These are phyloP conservation scores for Coptotermes formosanus DNA, from an alignment of 1,140 invertebrate genomes.

Conservation along the genomic window DNA sequence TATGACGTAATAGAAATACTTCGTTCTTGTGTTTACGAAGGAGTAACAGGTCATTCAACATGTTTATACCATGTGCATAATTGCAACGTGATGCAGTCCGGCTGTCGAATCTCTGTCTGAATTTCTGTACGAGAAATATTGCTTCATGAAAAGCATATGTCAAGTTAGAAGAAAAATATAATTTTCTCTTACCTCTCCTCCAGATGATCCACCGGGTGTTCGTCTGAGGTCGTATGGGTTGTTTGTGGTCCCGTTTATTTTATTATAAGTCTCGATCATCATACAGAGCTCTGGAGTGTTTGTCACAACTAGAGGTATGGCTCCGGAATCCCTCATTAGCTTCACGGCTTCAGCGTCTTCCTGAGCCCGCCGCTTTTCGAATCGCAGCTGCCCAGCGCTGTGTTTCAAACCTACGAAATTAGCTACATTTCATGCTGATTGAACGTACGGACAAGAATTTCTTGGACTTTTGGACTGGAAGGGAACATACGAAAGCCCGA, in stretches of 20 bases:
- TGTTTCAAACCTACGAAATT: slow-evolving; percentile 57
- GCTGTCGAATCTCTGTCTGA: too few species aligned
- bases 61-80: too few species aligned
- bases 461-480: too few species aligned
- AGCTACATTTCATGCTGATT: background rate
- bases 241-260: slow-evolving; percentile 77
- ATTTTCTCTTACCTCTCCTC: slow-evolving; percentile 61
- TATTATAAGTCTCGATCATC: slow-evolving; percentile 88
- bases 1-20: too few species aligned
- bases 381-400: slow-evolving; percentile 59
- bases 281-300: slow-evolving; percentile 91
- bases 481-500: too few species aligned
- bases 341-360: slow-evolving; percentile 70
- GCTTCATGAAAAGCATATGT: background rate
- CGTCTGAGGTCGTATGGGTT: slow-evolving; percentile 84
- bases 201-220: slow-evolving; percentile 75
- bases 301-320: slow-evolving; percentile 82
- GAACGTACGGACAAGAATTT: too few species aligned
- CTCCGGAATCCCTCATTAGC: slow-evolving; percentile 71
- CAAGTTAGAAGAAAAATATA: background rate
- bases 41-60: too few species aligned
- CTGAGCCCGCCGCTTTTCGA: slow-evolving; percentile 58
- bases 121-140: background rate
- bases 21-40: too few species aligned
- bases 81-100: too few species aligned